Base-by-base conservation (phyloP, 2,888 invertebrate species). In the Drosophila differens region DNA sequence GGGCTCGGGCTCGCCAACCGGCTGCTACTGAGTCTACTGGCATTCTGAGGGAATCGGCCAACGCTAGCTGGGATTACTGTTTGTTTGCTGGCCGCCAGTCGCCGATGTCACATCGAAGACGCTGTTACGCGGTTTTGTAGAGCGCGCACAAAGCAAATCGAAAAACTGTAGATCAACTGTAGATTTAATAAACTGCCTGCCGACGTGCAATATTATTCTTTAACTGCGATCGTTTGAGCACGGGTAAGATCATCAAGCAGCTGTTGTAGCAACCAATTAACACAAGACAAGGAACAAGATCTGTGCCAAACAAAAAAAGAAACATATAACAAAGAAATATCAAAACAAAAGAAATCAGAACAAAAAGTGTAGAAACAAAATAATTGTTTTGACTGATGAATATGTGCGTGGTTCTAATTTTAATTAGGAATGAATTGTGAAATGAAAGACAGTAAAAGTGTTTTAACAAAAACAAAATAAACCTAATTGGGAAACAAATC, bases 31-130 rank as follows among this genome's bases (percentile, higher is more conserved):
- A 57, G 60, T 80, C 70, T 63, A 64, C 53, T 70, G 59, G 63
- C 64, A 78, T 85, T 82, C 62, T 77, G 79, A 74, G 85, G 78
- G 78, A 80, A 83, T 57, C 57, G 44, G 44, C 37, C 55, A 67
- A 58, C 44, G 79, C 74, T 83, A 70, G 75, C 80, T 89, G 85
- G 85, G 85, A 85, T 87, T 79, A 84, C 76, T 82, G 58, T 73
- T 85, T 82, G 82, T 67, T 88, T 72, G 80, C 69, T 86, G 82
- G 72, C 70, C 71, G 85, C 79, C 89, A 85, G 85, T 85, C 83
- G 88, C 79, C 87, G 83, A 83, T 87, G 82, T 84, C 87, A 80
- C 87, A 74, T 87, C 87, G 86, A 84, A 85, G 85, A 87, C 85
- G 87, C 63, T 70, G 89, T 80, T 69, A 72, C 79, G 78, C 78